A percentile compares a stretch with the other conserved stretches of the same genome.
phyloP scores from a whole-genome alignment of 2,888 invertebrate genomes.

The Limnephilus rhombicus region DNA sequence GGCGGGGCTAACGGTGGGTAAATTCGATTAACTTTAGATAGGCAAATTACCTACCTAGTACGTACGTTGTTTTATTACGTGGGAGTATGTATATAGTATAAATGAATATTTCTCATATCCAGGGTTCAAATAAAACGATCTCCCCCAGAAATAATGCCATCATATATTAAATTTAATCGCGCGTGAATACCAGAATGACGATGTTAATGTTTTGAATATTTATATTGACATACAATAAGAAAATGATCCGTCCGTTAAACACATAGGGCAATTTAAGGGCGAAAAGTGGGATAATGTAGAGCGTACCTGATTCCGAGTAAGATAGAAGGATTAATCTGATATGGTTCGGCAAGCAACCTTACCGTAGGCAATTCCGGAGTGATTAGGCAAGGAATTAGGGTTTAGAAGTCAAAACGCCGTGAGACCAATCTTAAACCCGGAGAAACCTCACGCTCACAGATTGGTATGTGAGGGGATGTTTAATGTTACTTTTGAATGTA shows the following conservation, averaged over 20 bases:
- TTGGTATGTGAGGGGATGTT: conserved; percentile 18
- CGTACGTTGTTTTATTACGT: background rate
- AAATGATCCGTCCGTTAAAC: background rate
- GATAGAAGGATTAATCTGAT: conserved; percentile 9
- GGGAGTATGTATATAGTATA: background rate
- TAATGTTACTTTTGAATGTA: conserved; percentile 46
- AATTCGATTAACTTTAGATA: background rate
- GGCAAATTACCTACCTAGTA: background rate
- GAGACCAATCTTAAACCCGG: conserved; percentile 43
- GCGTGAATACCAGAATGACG: background rate
- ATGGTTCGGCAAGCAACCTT: conserved; percentile 34
- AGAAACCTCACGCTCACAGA: background rate
- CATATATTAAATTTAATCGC: background rate
- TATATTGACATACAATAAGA: background rate
- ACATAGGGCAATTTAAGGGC: background rate
- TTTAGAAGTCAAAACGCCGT: conserved; percentile 33
- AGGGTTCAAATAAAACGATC: background rate
- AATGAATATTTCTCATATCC: background rate
- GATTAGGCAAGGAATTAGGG: conserved; percentile 56
- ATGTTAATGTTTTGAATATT: background rate
- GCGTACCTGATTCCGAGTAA: conserved; percentile 14
- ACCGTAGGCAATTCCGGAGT: conserved; percentile 47
- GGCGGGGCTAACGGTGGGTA: background rate
- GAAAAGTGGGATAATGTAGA: background rate
- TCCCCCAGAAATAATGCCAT: background rate